phyloP scores from a whole-genome alignment of 2,797 vertebrate species.

The Sebastes itinus region DNA sequence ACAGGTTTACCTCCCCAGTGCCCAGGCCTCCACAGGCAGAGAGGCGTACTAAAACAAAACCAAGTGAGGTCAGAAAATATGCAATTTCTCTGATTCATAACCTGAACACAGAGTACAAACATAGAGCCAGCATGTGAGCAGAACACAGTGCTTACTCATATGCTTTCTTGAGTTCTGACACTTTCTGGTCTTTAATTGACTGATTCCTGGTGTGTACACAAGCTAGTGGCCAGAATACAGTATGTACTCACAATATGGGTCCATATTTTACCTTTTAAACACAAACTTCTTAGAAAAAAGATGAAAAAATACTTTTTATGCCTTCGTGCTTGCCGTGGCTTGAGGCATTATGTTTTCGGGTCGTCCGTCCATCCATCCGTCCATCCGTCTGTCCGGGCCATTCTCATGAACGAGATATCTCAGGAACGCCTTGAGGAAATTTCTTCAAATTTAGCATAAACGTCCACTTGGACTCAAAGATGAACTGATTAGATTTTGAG shows the following conservation, averaged over 20 bases:
- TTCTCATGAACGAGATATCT: neutral
- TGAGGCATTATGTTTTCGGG: neutral
- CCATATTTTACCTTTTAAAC: neutral
- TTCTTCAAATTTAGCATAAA: neutral
- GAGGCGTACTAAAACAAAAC: conserved; percentile 10
- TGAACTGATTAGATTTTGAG: too few relatives aligned
- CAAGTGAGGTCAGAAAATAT: neutral
- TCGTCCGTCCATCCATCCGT: neutral
- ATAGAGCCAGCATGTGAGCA: neutral
- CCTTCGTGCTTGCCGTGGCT: neutral
- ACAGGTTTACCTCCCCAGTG: neutral
- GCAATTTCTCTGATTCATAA: conserved; percentile 14
- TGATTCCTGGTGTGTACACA: neutral
- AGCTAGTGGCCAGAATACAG: neutral
- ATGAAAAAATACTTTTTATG: neutral
- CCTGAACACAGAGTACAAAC: conserved; percentile 11
- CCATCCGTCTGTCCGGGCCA: neutral
- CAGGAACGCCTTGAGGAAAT: neutral
- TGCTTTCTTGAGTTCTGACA: neutral
- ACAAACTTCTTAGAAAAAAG: neutral
- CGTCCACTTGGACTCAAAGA: too few relatives aligned
- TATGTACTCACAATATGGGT: neutral
- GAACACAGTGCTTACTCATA: neutral
- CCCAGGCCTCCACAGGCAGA: neutral
- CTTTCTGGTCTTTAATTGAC: conserved; percentile 18